These are phyloP conservation scores for Drosophila paranaensis DNA, from an alignment of 2,888 invertebrate genomes.

Conservation along the genomic window DNA sequence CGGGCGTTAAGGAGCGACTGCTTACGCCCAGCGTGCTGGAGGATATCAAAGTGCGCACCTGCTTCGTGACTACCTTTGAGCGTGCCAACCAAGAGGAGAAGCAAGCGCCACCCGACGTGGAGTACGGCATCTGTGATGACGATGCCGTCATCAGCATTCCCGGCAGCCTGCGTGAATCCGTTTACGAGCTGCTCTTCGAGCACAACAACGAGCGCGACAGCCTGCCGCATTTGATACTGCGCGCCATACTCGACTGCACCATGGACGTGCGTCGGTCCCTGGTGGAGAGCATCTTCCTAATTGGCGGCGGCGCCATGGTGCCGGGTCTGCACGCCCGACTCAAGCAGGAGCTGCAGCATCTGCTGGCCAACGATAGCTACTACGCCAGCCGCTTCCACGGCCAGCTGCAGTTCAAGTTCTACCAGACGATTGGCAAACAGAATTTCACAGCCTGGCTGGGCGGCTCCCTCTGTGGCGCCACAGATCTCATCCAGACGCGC, in stretches of 20 bases:
- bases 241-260: slow-evolving; percentile 92
- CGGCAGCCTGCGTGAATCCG: slow-evolving; percentile 91
- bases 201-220: slow-evolving; percentile 93
- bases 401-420: slow-evolving; percentile 90
- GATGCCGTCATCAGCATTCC: slow-evolving; percentile 87
- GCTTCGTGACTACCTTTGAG: slow-evolving; percentile 92
- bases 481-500: slow-evolving; percentile 89
- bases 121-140: slow-evolving; percentile 89
- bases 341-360: slow-evolving; percentile 89
- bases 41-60: slow-evolving; percentile 93
- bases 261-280: slow-evolving; percentile 92
- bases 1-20: slow-evolving; percentile 83
- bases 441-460: slow-evolving; percentile 96
- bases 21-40: slow-evolving; percentile 88
- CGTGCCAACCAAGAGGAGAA: slow-evolving; percentile 86
- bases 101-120: slow-evolving; percentile 86
- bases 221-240: slow-evolving; percentile 93
- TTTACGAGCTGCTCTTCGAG: slow-evolving; percentile 94
- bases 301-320: slow-evolving; percentile 94
- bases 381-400: slow-evolving; percentile 87
- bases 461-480: slow-evolving; percentile 91
- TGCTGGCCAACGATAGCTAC: slow-evolving; percentile 87
- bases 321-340: slow-evolving; percentile 93
- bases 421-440: slow-evolving; percentile 90
- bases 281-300: slow-evolving; percentile 93